Conservation (phyloP, 30 jellyfish, hydroid and myxozoan genomes). For the Hydractinia echinata region DNA sequence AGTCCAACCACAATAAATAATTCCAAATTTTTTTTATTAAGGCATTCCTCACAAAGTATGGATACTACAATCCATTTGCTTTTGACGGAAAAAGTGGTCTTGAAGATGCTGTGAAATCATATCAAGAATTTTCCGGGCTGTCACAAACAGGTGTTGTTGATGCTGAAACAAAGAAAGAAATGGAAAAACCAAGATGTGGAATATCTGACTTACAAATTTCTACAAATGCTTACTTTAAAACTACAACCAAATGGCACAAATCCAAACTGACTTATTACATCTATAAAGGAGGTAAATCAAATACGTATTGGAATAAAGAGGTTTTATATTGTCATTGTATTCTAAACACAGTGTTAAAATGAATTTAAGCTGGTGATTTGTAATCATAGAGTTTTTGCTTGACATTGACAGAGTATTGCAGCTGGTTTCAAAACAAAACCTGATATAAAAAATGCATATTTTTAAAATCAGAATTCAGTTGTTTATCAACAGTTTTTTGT, state of each 20-base stretch:
- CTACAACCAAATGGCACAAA: slow-evolving; percentile 13
- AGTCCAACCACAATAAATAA: too few relatives aligned
- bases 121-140: slow-evolving; percentile 14
- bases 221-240: slow-evolving; percentile 15
- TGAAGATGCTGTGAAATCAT: slow-evolving; percentile 20
- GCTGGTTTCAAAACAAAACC: too few relatives aligned
- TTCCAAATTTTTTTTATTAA: not conserved
- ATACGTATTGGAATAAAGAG: not conserved
- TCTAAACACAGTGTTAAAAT: too few relatives aligned
- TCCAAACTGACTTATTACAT: slow-evolving; percentile 3
- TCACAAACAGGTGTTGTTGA: slow-evolving; percentile 21
- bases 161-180: slow-evolving; percentile 13
- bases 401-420: too few relatives aligned
- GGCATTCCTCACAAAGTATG: not conserved
- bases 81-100: not conserved
- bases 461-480: too few relatives aligned
- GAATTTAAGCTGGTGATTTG: too few relatives aligned
- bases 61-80: not conserved
- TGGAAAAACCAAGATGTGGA: slow-evolving; percentile 31
- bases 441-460: too few relatives aligned
- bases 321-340: too few relatives aligned
- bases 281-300: not conserved
- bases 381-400: too few relatives aligned
- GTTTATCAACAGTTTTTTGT: too few relatives aligned
- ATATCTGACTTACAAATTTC: not conserved